A percentile compares a stretch with the other conserved stretches of the same genome.
Conservation (phyloP, 2,888 invertebrate species). For the Sphaerophoria rueppellii region DNA sequence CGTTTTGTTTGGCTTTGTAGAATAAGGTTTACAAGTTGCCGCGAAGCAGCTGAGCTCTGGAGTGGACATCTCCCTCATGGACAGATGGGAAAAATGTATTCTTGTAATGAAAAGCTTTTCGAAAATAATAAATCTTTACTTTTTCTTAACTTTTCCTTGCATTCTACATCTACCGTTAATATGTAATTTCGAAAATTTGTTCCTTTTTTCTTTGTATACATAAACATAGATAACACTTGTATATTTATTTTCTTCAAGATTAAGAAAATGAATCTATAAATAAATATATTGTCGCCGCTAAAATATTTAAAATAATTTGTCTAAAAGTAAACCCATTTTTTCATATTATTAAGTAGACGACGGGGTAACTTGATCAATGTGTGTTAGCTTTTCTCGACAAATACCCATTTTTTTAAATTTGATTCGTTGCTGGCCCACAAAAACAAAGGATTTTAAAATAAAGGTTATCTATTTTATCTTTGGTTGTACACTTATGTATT, state of each 20-base stretch:
- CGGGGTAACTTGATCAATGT: no score
- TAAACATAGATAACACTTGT: not conserved
- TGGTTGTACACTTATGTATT: no score
- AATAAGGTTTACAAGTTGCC: constrained; percentile 64
- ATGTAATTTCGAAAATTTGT: constrained; percentile 3
- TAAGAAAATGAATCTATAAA: constrained; percentile 43
- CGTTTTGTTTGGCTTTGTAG: constrained; percentile 18
- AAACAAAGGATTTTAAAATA: no score
- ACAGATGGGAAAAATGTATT: constrained; percentile 67
- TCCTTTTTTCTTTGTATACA: constrained; percentile 5
- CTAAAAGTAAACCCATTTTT: constrained; percentile 53
- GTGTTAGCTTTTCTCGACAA: no score
- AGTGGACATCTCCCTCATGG: constrained; percentile 69
- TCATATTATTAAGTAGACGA: no score
- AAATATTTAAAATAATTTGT: constrained; percentile 35
- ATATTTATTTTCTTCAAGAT: constrained; percentile 54
- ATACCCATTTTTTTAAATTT: no score
- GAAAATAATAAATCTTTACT: constrained; percentile 69
- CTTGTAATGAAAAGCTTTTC: constrained; percentile 67
- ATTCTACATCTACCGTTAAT: not conserved
- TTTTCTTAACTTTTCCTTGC: constrained; percentile 24
- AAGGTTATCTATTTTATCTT: no score
- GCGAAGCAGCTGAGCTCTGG: constrained; percentile 65
- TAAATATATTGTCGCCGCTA: constrained; percentile 58
- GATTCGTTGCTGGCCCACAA: no score